Conservation (phyloP, 2,797 vertebrate species). For the Cyclopterus lumpus region DNA sequence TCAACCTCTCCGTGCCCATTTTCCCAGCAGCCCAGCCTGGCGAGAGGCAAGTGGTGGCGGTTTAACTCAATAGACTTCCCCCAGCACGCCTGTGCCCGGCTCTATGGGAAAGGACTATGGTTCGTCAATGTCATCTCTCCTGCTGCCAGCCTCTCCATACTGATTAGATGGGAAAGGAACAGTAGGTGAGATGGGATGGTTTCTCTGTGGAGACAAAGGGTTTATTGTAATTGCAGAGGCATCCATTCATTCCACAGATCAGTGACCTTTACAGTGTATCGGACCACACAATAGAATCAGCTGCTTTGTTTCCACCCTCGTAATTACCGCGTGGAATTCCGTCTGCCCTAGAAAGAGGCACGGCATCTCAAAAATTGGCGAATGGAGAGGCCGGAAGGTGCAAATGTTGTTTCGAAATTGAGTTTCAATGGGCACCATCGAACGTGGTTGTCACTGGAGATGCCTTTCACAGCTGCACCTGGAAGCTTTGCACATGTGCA, state of each 20-base stretch:
- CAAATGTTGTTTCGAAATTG: conserved; percentile 18
- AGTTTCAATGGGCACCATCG: conserved; percentile 10
- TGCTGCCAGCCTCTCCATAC: conserved; percentile 38
- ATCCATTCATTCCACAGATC: conserved; percentile 56
- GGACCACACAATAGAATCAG: conserved; percentile 50
- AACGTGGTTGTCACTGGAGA: conserved; percentile 10
- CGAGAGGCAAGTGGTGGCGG: conserved; percentile 22
- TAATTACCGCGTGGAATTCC: conserved; percentile 53
- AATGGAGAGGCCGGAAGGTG: conserved; percentile 38
- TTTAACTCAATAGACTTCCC: conserved; percentile 45
- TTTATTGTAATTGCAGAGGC: conserved; percentile 62
- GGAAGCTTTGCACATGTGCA: conserved; percentile 9
- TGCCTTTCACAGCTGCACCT: conserved; percentile 5
- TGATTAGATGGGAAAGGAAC: conserved; percentile 53
- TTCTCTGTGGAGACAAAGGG: conserved; percentile 51
- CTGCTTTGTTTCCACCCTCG: conserved; percentile 33
- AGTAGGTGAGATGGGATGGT: conserved; percentile 43
- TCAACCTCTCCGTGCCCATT: conserved; percentile 33
- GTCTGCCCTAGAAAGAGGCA: conserved; percentile 44
- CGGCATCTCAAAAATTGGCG: conserved; percentile 22
- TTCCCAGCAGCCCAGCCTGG: conserved; percentile 45
- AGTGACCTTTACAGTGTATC: conserved; percentile 58
- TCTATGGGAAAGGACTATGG: conserved; percentile 26
- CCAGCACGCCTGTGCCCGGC: conserved; percentile 34
- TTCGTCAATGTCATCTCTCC: conserved; percentile 54